phyloP scores from a whole-genome alignment of 2,888 invertebrate genomes.

The Pardosa pseudoannulata region DNA sequence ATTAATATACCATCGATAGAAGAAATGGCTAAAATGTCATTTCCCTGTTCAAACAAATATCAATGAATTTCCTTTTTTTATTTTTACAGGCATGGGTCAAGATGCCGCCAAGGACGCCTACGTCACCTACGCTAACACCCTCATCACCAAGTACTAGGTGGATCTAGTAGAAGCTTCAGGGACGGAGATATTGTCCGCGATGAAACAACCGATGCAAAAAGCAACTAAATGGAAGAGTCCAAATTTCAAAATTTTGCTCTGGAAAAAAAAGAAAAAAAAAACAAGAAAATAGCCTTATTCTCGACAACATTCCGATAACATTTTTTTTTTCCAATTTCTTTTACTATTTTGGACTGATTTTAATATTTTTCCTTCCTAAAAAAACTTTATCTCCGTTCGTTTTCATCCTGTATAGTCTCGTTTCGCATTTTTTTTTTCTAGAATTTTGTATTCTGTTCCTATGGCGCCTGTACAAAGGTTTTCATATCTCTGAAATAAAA shows the following conservation, averaged over 20 bases:
- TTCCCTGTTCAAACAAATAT: too few species aligned
- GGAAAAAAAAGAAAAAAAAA: not conserved
- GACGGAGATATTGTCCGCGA: constrained; percentile 16
- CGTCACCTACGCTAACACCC: constrained; percentile 82
- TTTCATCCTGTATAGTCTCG: constrained; percentile 30
- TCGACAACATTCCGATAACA: not conserved
- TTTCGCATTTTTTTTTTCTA: not conserved
- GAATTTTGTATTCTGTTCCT: constrained; percentile 35
- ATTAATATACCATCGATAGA: too few species aligned
- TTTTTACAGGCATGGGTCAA: constrained; percentile 79
- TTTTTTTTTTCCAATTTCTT: not conserved
- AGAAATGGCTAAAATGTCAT: too few species aligned
- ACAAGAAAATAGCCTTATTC: not conserved
- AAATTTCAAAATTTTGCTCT: not conserved
- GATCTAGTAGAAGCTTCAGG: constrained; percentile 2
- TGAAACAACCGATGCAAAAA: not conserved
- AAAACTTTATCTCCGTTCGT: constrained; percentile 17
- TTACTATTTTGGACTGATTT: not conserved
- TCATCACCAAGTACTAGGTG: constrained; percentile 65
- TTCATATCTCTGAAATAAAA: constrained; percentile 25
- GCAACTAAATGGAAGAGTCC: not conserved
- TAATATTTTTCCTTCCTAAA: not conserved
- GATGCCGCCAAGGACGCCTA: constrained; percentile 90
- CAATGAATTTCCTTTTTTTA: too few species aligned
- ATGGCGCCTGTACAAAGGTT: constrained; percentile 31